A percentile compares a stretch with the other conserved stretches of the same genome.
Evolutionary conservation across 2,113 vertebrate genomes (phyloP).

Genomic region (Laterallus jamaicensis): DNA sequence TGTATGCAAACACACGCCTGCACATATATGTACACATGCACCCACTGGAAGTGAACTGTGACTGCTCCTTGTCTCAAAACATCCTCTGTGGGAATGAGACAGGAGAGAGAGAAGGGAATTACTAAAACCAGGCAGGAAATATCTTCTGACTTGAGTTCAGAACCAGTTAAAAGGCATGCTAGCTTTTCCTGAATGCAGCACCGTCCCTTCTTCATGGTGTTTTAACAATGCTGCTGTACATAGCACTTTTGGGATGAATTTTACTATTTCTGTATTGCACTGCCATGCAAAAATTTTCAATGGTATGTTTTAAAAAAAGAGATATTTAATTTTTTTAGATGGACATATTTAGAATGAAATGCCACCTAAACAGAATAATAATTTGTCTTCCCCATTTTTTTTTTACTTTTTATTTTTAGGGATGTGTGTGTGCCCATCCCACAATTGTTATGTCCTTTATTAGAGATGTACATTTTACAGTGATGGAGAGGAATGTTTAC

Average conservation of each 20-base stretch:
- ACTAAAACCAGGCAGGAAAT: background rate
- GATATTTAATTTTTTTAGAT: constrained; percentile 69
- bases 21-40: background rate
- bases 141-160: constrained; percentile 12
- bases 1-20: constrained; percentile 12
- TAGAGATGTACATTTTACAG: constrained; percentile 60
- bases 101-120: constrained; percentile 14
- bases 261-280: constrained; percentile 80
- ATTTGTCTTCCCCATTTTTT: background rate
- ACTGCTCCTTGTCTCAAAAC: constrained; percentile 1
- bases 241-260: constrained; percentile 75
- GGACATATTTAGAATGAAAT: constrained; percentile 70
- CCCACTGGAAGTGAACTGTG: constrained; percentile 15
- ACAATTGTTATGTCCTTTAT: background rate
- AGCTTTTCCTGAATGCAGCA: background rate
- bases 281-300: constrained; percentile 73
- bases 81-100: background rate
- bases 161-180: background rate
- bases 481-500: constrained; percentile 51
- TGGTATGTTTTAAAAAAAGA: constrained; percentile 59
- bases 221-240: constrained; percentile 70
- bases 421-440: background rate
- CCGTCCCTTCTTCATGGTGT: background rate
- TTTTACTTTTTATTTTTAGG: constrained; percentile 37
- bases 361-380: constrained; percentile 46